These are phyloP conservation scores for Leptinotarsa tumamoca DNA, from an alignment of 2,888 invertebrate genomes.

Conservation along the genomic window DNA sequence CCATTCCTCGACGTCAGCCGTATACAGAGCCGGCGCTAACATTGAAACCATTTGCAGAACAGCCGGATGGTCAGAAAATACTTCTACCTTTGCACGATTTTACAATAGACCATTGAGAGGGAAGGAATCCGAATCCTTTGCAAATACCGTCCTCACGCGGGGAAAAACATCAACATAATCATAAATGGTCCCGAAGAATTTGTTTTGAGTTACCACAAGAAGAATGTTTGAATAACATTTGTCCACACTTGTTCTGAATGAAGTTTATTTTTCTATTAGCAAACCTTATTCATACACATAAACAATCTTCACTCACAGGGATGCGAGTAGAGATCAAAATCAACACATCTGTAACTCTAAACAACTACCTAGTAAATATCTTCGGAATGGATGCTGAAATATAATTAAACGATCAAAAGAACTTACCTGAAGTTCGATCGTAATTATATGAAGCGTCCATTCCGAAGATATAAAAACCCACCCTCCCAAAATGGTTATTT, in stretches of 20 bases:
- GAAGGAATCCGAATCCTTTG: background rate
- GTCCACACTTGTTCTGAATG: background rate
- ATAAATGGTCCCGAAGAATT: background rate
- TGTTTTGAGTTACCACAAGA: background rate
- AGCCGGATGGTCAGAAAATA: constrained; percentile 34
- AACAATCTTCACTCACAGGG: background rate
- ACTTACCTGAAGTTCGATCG: constrained; percentile 25
- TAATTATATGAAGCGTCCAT: constrained; percentile 23
- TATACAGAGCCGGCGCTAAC: constrained; percentile 20
- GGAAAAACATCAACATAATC: background rate
- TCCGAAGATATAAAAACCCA: constrained; percentile 11
- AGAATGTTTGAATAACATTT: background rate
- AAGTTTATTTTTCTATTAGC: background rate
- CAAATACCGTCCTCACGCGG: background rate
- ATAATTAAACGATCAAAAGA: constrained; percentile 23
- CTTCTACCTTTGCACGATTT: constrained; percentile 32
- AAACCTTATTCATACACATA: background rate
- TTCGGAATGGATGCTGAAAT: background rate
- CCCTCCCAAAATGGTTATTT: constrained; percentile 19
- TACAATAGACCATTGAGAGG: constrained; percentile 32
- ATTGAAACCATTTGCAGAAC: constrained; percentile 30
- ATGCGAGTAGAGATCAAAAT: background rate
- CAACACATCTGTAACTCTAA: background rate
- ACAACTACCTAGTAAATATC: background rate
- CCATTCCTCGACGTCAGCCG: constrained; percentile 39